phyloP scores from a whole-genome alignment of 1,140 invertebrate species.

The Euura saliciscinereae region DNA sequence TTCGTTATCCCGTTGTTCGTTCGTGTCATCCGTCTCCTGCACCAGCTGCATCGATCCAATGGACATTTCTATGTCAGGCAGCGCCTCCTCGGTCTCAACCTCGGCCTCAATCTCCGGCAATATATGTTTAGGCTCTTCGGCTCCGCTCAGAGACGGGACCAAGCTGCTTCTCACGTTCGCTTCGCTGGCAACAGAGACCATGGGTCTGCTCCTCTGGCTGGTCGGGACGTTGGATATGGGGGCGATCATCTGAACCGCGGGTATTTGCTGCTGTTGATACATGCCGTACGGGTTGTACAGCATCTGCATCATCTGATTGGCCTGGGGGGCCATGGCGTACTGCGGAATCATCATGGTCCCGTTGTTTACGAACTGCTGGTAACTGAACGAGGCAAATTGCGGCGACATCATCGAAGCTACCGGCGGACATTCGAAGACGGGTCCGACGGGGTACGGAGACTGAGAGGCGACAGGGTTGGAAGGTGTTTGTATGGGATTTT shows the following conservation, averaged over 20 bases:
- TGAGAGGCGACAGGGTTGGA: constrained; percentile 31
- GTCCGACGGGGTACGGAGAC: constrained; percentile 48
- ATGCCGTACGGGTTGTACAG: constrained; percentile 60
- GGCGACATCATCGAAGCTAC: constrained; percentile 54
- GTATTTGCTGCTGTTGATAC: constrained; percentile 63
- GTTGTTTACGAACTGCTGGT: constrained; percentile 65
- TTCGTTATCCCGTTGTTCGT: constrained; percentile 7
- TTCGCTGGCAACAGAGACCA: constrained; percentile 33
- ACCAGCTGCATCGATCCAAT: background rate
- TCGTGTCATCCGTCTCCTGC: background rate
- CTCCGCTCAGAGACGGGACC: constrained; percentile 18
- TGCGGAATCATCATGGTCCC: constrained; percentile 63
- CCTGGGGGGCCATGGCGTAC: constrained; percentile 61
- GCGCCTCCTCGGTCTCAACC: constrained; percentile 37
- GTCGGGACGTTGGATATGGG: constrained; percentile 57
- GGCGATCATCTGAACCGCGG: constrained; percentile 62
- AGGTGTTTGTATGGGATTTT: constrained; percentile 24
- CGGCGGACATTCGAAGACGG: constrained; percentile 55
- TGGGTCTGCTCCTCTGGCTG: constrained; percentile 41
- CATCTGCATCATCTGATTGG: constrained; percentile 64
- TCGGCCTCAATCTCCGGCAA: constrained; percentile 33
- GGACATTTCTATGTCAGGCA: constrained; percentile 43
- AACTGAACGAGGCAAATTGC: constrained; percentile 61
- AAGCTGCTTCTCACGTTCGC: constrained; percentile 34
- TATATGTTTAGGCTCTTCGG: constrained; percentile 35